Conservation (phyloP, 2,797 vertebrate species). For the Coranthus polyacanthus region DNA sequence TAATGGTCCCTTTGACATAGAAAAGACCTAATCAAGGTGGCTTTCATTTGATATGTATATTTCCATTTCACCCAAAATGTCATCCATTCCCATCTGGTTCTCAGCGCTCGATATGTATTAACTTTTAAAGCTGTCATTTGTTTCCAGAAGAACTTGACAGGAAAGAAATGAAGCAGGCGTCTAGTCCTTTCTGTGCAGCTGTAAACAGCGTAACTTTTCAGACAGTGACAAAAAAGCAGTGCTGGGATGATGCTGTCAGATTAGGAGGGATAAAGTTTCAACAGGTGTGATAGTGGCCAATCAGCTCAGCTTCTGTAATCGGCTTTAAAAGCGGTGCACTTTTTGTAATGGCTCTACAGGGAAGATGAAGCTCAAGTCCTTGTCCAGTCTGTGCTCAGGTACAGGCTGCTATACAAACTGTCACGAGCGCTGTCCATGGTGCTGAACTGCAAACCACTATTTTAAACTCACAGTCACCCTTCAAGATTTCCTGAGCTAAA, state of each 20-base stretch:
- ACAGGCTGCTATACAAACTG: neutral
- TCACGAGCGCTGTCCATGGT: constrained; percentile 31
- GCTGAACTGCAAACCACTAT: constrained; percentile 22
- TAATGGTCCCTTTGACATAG: no score
- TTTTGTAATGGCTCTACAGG: neutral
- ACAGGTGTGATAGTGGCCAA: neutral
- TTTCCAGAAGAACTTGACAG: no score
- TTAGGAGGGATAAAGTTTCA: neutral
- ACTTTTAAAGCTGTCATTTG: no score
- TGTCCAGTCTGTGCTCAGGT: constrained; percentile 8
- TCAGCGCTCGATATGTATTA: no score
- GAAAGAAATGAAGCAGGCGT: no score
- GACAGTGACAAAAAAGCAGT: neutral
- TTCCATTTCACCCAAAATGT: no score
- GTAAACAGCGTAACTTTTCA: constrained; percentile 6
- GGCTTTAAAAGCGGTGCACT: neutral
- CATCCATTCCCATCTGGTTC: no score
- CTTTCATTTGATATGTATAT: no score
- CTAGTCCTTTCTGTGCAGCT: no score
- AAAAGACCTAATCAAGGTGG: no score
- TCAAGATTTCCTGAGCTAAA: constrained; percentile 1
- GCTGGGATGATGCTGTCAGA: neutral
- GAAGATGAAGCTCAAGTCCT: neutral
- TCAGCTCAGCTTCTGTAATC: neutral
- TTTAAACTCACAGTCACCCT: constrained; percentile 4